Evolutionary conservation across 2,113 vertebrate genomes (phyloP), one percentile per base, ranked within the genome.

Genomic region (Tetraodon nigroviridis): DNA sequence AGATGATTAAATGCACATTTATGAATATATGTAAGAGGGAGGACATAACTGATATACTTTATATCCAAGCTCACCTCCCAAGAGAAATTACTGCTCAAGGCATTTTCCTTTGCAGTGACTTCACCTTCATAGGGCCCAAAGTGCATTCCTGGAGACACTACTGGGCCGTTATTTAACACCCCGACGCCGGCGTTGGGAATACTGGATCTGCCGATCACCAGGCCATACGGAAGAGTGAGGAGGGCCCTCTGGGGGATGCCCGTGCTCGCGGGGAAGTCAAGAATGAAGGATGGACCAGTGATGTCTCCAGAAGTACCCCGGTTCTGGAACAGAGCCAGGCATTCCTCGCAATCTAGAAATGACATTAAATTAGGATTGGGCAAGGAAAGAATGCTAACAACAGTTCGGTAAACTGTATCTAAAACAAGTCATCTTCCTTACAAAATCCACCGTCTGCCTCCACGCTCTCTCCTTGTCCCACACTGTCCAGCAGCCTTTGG

Each of bases 41-140:
- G n/a, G 46, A 10, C 6, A 48, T 18, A 46, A 46, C 15, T 10
- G 6, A 47, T 1, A 47, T 19, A 18, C 24, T 22, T 22, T 8
- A 19, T 7, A 13, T 61, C 14, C 14, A n/a, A 29, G 51, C 86
- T 89, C 61, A 94, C 93, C 90, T 92, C 83, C 92, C 92, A 94
- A n/a, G 92, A 90, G 66, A 91, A 92, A n/a, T 85, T 76, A 53
- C 90, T 93, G 2, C 82, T 73, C 29, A 90, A 44, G 0, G 90
- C 90, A 15, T 80, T 79, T 55, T 93, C 90, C 4, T 82, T 80
- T 1, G 88, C 84, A 1, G 86, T 90, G 61, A 85, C 16, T 37
- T 88, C 87, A 13, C 93, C 93, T 51, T 93, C 87, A 22, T 84
- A 92, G 0, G 93, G 92, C 44, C 93, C 92, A 41, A 93, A 94